Evolutionary conservation across 2,888 invertebrate genomes (phyloP).

Genomic region (Eustalomyia histrio): DNA sequence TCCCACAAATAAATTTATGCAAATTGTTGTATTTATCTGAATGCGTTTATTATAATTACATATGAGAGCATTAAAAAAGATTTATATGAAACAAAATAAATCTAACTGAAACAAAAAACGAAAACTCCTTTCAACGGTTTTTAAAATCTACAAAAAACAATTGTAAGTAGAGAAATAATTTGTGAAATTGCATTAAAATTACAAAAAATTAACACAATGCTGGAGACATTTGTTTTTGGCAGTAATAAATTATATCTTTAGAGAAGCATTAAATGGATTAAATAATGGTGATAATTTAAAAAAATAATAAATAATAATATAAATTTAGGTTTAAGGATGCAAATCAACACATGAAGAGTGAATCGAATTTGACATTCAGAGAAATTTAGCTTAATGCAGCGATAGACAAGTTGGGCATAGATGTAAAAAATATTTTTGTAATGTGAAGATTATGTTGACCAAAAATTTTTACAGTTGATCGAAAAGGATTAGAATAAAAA

Average conservation of each 20-base stretch:
- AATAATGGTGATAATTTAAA: slow-evolving; percentile 23
- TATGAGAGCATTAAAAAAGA: slow-evolving; percentile 51
- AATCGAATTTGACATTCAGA: too few species aligned
- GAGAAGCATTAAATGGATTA: slow-evolving; percentile 14
- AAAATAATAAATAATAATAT: background rate
- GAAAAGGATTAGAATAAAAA: too few species aligned
- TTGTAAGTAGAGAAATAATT: background rate
- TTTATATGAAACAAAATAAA: slow-evolving; percentile 48
- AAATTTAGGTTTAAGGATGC: background rate
- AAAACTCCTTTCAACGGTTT: slow-evolving; percentile 4
- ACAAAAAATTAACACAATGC: slow-evolving; percentile 17
- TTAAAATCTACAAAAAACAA: background rate
- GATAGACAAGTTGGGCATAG: too few species aligned
- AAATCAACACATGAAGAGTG: too few species aligned
- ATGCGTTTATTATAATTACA: slow-evolving; percentile 48
- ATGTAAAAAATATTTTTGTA: too few species aligned
- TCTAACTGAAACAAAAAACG: slow-evolving; percentile 1
- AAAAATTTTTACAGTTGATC: too few species aligned
- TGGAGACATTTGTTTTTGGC: slow-evolving; percentile 40
- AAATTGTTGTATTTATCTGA: slow-evolving; percentile 45
- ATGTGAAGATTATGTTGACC: too few species aligned
- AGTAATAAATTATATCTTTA: slow-evolving; percentile 23
- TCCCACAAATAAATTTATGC: slow-evolving; percentile 5
- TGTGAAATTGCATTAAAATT: slow-evolving; percentile 14
- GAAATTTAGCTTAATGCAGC: too few species aligned